phyloP scores from a whole-genome alignment of 1,140 invertebrate species.

The Chironomus striatipennis region DNA sequence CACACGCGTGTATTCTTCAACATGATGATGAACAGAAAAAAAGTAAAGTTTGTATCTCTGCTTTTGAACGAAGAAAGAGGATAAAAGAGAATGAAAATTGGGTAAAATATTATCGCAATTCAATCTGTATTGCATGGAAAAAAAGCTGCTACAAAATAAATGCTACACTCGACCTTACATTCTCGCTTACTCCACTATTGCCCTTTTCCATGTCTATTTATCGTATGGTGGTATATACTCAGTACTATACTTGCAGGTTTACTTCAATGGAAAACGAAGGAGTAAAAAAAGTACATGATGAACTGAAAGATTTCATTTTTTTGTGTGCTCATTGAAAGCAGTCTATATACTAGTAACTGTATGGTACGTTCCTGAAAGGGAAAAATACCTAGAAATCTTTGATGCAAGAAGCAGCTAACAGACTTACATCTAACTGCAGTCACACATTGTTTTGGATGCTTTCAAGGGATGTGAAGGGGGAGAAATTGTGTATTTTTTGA shows the following conservation, averaged over 20 bases:
- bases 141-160: too few species aligned
- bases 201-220: slow-evolving; percentile 3
- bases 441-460: neutral
- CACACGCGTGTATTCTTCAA: neutral
- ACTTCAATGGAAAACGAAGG: neutral
- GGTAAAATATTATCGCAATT: too few species aligned
- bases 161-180: too few species aligned
- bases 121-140: too few species aligned
- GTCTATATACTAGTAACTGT: neutral
- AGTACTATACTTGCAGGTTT: neutral
- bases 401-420: neutral
- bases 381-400: neutral
- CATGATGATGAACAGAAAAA: neutral
- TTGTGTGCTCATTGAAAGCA: neutral
- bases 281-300: neutral
- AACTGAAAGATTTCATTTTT: neutral
- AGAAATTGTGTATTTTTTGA: too few species aligned
- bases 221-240: neutral
- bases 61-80: too few species aligned
- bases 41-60: too few species aligned
- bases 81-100: too few species aligned
- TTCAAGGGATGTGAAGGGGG: too few species aligned
- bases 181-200: neutral
- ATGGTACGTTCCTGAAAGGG: neutral
- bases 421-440: neutral